phyloP scores from a whole-genome alignment of 2,888 invertebrate genomes.

The Caenorhabditis zanzibari region DNA sequence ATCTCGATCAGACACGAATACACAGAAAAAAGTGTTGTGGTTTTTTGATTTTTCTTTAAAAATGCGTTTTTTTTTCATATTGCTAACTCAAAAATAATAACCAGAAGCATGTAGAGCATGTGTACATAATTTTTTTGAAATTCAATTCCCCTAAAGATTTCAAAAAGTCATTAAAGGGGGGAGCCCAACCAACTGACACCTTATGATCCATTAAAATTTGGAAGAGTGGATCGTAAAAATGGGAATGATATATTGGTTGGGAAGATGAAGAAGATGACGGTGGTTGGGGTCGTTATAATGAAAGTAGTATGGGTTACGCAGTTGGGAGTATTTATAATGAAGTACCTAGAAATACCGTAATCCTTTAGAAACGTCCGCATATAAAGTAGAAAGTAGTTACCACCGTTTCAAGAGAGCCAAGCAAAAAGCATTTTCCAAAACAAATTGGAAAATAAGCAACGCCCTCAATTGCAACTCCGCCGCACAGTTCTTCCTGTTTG shows the following conservation, averaged over 20 bases:
- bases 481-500: too few relatives aligned
- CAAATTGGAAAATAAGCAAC: too few relatives aligned
- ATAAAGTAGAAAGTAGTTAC: too few relatives aligned
- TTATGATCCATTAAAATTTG: slow-evolving; percentile 32
- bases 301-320: not conserved
- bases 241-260: slow-evolving; percentile 36
- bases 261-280: not conserved
- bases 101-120: slow-evolving; percentile 7
- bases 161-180: not conserved
- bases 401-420: too few relatives aligned
- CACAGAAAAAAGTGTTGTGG: slow-evolving; percentile 22
- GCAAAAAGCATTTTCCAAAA: too few relatives aligned
- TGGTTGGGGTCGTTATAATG: not conserved
- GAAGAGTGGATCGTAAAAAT: slow-evolving; percentile 13
- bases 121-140: not conserved
- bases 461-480: too few relatives aligned
- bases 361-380: not conserved
- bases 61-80: slow-evolving; percentile 16
- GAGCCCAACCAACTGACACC: slow-evolving; percentile 31
- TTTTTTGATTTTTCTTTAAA: too few relatives aligned
- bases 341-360: not conserved
- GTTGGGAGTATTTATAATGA: not conserved
- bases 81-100: slow-evolving; percentile 8
- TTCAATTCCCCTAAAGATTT: not conserved
- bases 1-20: slow-evolving; percentile 11